A percentile compares a stretch with the other conserved stretches of the same genome.
Evolutionary conservation across 1,140 invertebrate genomes (phyloP).

Genomic region (Parasteatoda tepidariorum): DNA sequence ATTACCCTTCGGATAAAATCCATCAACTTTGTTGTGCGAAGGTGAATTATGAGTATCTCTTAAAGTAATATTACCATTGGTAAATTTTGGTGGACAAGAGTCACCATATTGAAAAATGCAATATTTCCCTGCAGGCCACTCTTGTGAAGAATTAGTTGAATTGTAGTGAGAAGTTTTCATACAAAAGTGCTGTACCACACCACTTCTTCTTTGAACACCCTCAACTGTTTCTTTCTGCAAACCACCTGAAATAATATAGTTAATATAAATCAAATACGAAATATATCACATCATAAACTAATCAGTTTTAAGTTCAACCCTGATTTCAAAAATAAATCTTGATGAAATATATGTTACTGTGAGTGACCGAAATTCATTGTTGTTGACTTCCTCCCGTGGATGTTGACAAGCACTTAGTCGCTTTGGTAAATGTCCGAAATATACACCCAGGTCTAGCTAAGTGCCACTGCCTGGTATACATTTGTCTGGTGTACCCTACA

Average conservation of each 20-base stretch:
- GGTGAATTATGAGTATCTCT: not conserved
- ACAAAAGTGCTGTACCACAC: constrained; percentile 64
- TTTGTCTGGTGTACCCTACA: not conserved
- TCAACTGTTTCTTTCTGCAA: not conserved
- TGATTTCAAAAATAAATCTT: no score
- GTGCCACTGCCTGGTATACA: no score
- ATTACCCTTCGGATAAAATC: constrained; percentile 26
- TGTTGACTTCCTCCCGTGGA: no score
- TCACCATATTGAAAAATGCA: constrained; percentile 65
- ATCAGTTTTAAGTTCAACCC: no score
- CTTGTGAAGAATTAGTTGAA: not conserved
- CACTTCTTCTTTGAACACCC: constrained; percentile 6
- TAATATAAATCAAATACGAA: no score
- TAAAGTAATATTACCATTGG: constrained; percentile 63
- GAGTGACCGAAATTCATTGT: no score
- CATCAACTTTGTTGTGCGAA: constrained; percentile 24
- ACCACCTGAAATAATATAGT: not conserved
- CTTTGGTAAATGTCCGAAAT: no score
- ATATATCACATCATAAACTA: no score
- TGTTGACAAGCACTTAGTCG: no score
- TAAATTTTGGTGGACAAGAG: constrained; percentile 62
- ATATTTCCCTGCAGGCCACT: constrained; percentile 63
- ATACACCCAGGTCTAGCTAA: not conserved
- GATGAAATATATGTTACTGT: no score
- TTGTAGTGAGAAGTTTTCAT: no score